Evolutionary conservation across 2,113 vertebrate species (phyloP), one percentile per base, ranked within the genome.

Genomic region (Dasyprocta punctata): DNA sequence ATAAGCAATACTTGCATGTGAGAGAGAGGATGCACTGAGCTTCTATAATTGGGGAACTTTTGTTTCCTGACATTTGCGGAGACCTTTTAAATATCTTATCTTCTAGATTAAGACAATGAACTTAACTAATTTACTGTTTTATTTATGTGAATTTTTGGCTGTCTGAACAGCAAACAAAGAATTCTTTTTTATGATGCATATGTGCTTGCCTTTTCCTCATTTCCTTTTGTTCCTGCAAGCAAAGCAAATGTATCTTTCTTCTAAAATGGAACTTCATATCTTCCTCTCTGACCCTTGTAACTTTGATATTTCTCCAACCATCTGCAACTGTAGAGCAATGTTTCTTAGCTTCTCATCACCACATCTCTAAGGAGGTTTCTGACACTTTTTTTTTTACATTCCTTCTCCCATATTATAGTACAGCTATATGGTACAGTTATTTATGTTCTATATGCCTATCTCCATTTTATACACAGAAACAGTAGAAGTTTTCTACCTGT

Each of bases 41-140:
- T 73, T 44, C 22, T 81, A 16, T 60, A 77, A 86, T 22, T 44
- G 24, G 22, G 19, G 49, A 82, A 88, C 33, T 90, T 96, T 73
- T 71, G 38, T 86, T 87, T 90, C 67, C 65, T 96, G 90, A 92
- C 86, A 92, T 82, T 95, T 96, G 63, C 52, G 54, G 81, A 88
- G 61, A 90, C 69, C 77, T 89, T 92, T 95, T 67, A 89, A 87
- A 96, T 38, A 94, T n/a, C 58, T 82, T 89, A 11, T 84, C 69
- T 73, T 63, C 75, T 88, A 61, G 44, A 71, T 89, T 85, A 91
- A 73, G 92, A n/a, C 19, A 52, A 95, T 89, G 33, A 94, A 90
- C 82, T 92, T 95, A 96, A 90, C 38, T 75, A 77, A 86, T 67
- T 54, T 71, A n/a, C 69, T 89, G 22, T 80, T 91, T 81, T 77